phyloP scores from a whole-genome alignment of 2,113 vertebrate species.

The Ptychochromis oligacanthus region DNA sequence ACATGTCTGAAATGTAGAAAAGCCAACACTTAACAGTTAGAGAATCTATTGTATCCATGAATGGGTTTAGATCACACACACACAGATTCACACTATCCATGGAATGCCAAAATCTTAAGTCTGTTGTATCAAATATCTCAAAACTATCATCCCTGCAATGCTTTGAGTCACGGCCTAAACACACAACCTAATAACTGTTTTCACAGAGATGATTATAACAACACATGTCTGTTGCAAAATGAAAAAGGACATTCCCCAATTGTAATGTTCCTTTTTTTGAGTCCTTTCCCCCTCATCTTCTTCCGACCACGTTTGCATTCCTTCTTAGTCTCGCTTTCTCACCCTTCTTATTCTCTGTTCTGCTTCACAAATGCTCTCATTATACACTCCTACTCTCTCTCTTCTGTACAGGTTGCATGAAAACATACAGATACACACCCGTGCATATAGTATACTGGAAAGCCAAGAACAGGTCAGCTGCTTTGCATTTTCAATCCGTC shows the following conservation, averaged over 20 bases:
- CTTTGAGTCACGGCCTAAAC: conserved; percentile 2
- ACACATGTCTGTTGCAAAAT: conserved; percentile 28
- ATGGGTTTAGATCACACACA: conserved; percentile 24
- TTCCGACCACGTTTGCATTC: conserved; percentile 64
- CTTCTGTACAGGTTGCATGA: conserved; percentile 11
- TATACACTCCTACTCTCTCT: conserved; percentile 27
- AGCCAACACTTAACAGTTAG: conserved; percentile 13
- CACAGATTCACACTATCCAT: conserved; percentile 21
- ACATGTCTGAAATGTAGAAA: not conserved
- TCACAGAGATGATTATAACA: conserved; percentile 40
- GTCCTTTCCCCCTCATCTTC: conserved; percentile 56
- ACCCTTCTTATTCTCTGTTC: conserved; percentile 60
- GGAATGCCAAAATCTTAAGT: conserved; percentile 12
- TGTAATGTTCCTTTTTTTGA: conserved; percentile 25
- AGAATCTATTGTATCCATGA: conserved; percentile 27
- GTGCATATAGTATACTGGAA: conserved; percentile 1
- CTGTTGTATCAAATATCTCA: conserved; percentile 11
- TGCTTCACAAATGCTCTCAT: conserved; percentile 54
- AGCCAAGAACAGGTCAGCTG: conserved; percentile 28
- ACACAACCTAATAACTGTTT: conserved; percentile 33
- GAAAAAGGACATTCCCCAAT: conserved; percentile 35
- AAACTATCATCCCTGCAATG: not conserved
- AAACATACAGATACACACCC: conserved; percentile 18
- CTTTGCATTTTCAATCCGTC: conserved; percentile 40
- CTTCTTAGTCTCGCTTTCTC: conserved; percentile 58